Evolutionary conservation across 2,888 invertebrate genomes (phyloP).

Genomic region (Scaptomyza polygonia): DNA sequence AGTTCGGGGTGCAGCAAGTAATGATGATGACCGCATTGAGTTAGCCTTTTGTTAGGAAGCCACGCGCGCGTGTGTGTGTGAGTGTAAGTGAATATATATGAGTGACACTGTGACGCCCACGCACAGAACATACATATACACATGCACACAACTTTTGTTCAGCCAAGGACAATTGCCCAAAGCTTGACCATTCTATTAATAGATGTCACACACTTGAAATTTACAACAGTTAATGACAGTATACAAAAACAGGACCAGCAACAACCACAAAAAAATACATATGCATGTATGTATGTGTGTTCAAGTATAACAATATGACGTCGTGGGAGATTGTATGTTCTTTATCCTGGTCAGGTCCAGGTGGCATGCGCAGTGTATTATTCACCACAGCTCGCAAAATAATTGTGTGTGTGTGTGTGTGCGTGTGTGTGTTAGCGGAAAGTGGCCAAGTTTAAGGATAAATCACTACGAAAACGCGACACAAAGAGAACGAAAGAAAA

Average conservation of each 20-base stretch:
- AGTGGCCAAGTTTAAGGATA: constrained; percentile 76
- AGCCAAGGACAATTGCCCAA: constrained; percentile 31
- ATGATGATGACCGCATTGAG: constrained; percentile 40
- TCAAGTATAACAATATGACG: constrained; percentile 19
- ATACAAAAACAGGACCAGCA: constrained; percentile 15
- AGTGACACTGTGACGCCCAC: constrained; percentile 40
- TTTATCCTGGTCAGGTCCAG: constrained; percentile 57
- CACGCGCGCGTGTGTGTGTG: not conserved
- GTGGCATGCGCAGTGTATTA: constrained; percentile 64
- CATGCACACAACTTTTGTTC: constrained; percentile 13
- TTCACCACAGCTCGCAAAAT: constrained; percentile 47
- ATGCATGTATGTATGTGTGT: not conserved
- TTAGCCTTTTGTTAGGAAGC: constrained; percentile 10
- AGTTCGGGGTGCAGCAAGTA: not conserved
- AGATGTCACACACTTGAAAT: constrained; percentile 51
- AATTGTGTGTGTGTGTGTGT: constrained; percentile 27
- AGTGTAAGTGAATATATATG: constrained; percentile 13
- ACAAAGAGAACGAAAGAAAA: constrained; percentile 29
- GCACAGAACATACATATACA: constrained; percentile 21
- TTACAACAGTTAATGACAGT: constrained; percentile 39
- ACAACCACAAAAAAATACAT: constrained; percentile 27
- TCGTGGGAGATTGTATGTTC: constrained; percentile 56
- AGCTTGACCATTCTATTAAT: constrained; percentile 48
- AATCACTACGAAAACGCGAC: constrained; percentile 56
- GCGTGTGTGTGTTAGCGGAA: constrained; percentile 40